Percentiles rank a stretch among this genome's conserved stretches.
Conservation (phyloP, 2,113 vertebrate genomes). For the Smithornis capensis region DNA sequence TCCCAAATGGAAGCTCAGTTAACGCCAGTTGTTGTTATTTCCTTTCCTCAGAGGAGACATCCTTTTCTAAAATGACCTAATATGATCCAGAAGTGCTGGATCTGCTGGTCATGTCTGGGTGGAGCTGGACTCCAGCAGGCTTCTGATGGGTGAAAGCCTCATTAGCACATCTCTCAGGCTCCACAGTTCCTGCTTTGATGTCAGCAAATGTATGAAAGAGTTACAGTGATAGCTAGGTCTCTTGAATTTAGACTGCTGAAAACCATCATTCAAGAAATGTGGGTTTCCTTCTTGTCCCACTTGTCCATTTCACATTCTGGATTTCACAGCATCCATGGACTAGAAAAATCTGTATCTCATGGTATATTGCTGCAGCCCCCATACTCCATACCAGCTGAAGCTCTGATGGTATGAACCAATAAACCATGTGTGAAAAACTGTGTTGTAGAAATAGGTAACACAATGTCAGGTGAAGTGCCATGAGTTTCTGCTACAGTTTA, state of each 20-base stretch:
- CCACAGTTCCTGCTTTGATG: background rate
- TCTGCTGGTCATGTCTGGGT: background rate
- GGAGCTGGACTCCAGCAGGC: background rate
- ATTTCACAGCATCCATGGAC: background rate
- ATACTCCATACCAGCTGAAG: too few relatives aligned
- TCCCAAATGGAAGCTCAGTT: background rate
- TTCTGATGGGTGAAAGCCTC: background rate
- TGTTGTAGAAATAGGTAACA: background rate
- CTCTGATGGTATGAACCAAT: background rate
- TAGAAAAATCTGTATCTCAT: background rate
- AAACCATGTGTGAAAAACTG: fast-evolving
- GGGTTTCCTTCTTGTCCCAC: background rate
- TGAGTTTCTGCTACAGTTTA: background rate
- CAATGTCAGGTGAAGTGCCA: background rate
- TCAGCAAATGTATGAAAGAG: background rate
- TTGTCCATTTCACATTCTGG: background rate
- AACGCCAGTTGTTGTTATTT: background rate
- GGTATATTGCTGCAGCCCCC: background rate
- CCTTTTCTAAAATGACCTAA: background rate
- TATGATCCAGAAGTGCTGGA: background rate
- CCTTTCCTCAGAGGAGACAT: background rate
- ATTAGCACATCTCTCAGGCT: background rate
- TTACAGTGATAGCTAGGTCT: background rate
- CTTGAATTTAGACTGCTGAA: background rate
- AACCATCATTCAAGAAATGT: background rate